Evolutionary conservation across 2,888 invertebrate species (phyloP), one percentile per base, ranked within the genome.

Genomic region (Apodemia duryi): DNA sequence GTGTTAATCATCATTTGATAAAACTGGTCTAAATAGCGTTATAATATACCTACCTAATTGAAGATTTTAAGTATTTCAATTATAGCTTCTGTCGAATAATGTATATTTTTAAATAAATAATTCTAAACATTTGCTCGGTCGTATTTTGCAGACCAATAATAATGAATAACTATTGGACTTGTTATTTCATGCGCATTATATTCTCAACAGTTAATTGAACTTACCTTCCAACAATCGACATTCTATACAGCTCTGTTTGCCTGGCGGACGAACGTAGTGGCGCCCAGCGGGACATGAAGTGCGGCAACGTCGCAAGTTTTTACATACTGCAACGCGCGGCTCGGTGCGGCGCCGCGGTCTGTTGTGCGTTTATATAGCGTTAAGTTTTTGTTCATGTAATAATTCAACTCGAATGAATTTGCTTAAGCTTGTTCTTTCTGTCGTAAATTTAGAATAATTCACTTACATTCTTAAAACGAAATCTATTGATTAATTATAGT

Each of bases 281-380:
- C 82, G 83, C 81, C 79, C 79, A 73, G 75, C 74, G 74, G 75
- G 72, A 71, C 72, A 75, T 72, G 79, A 78, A 77, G 77, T 75
- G 77, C 74, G 82, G 82, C 82, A 82, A 82, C 82, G 82, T 77
- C 82, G 80, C 78, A 70, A 75, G 74, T 77, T 78, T 76, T 76
- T 74, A 72, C 71, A 69, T 72, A 73, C 69, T 69, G 69, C 70
- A 70, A 68, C 72, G 71, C 54, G 54, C 54, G 29, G 54, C 29
- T 28, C 54, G 54, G 54, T 29, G 29, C 54, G 29, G 54, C 54
- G 54, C 54, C 28, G 29, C 29, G 54, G 54, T 57, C 54, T 57
- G 29, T 32, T 57, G 54, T 57, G 54, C 54, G 54, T 57, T 57
- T 11, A 32, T 57, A 57, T 57, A 57, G 54, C 11, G 32, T 57